Base-by-base conservation (phyloP, 1,140 invertebrate genomes). In the Drosophila ercepeae region DNA sequence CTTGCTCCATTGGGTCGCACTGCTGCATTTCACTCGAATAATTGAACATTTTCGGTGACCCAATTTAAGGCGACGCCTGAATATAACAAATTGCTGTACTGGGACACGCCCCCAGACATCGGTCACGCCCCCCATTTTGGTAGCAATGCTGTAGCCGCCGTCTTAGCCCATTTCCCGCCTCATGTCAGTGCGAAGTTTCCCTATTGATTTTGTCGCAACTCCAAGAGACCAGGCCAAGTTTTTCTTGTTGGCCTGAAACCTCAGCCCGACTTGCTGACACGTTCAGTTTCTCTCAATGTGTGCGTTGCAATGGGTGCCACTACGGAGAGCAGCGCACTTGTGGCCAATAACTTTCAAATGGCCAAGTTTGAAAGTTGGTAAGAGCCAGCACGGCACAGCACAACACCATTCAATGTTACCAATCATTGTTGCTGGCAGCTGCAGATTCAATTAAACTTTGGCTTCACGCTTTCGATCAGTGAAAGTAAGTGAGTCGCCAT, bases 401-500 rank as follows among this genome's bases (percentile, higher is more conserved):
- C n/a, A n/a, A n/a, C n/a, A n/a, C 57, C 72, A 82, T 64, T 82
- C 53, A 77, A 83, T 76, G 74, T 74, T 67, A 74, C 79, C 79
- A 84, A 84, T 84, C 83, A 84, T 75, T 70, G 60, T 51, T 69
- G 57, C 61, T 51, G 45, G 44, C 68, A 64, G 69, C 69, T 73
- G 59, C 50, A 78, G 60, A 79, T 84, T 84, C 81, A 84, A 84
- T 84, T 84, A 84, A 84, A 86, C 81, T 84, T 86, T 86, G 68
- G 50, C 81, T 84, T 81, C 77, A 76, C 81, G 81, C 81, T 86
- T 86, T 81, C 73, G 58, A 88, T 86, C 76, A 86, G 81, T 86
- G 81, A 86, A 86, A 86, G 81, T 82, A 54, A 67, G 48, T 42
- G 53, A 59, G 61, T 51, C 29, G 44, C 61, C 11, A 25, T 18